Conservation (phyloP, 2,113 vertebrate genomes). For the Chionodraco myersi region DNA sequence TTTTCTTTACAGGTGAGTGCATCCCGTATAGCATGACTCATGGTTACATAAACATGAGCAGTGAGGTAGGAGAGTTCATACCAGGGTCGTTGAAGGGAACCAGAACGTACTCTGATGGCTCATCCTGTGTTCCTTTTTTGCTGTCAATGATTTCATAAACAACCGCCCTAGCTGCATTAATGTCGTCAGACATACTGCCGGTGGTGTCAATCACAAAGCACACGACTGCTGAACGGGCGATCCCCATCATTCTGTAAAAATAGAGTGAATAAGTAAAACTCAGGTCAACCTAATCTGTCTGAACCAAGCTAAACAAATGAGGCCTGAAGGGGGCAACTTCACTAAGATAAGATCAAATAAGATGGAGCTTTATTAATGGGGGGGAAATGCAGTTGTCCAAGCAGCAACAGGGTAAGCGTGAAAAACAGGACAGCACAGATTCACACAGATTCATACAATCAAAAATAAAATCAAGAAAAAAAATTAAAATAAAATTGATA, state of each 20-base stretch:
- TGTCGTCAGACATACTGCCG: conserved; percentile 81
- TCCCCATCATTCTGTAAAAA: conserved; percentile 79
- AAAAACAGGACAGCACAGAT: no score
- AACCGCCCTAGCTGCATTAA: conserved; percentile 61
- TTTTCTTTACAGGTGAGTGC: no score
- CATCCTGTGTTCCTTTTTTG: conserved; percentile 80
- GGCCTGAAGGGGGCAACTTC: no score
- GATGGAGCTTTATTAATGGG: no score
- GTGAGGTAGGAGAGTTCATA: conserved; percentile 36
- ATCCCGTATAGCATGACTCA: no score
- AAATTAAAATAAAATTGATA: no score
- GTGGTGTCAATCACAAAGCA: conserved; percentile 85
- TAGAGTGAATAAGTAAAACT: not conserved
- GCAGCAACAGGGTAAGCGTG: no score
- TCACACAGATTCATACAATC: no score
- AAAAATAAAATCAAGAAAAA: no score
- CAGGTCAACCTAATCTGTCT: not conserved
- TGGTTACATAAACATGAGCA: no score
- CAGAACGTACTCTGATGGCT: conserved; percentile 84
- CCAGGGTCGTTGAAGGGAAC: conserved; percentile 84
- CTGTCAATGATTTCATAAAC: conserved; percentile 75
- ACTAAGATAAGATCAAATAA: no score
- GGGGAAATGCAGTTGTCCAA: no score
- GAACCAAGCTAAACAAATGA: not conserved
- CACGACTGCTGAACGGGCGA: conserved; percentile 79